A percentile compares a stretch with the other conserved stretches of the same genome.
phyloP scores from a whole-genome alignment of 2,113 vertebrate genomes.

The Macrotis lagotis region DNA sequence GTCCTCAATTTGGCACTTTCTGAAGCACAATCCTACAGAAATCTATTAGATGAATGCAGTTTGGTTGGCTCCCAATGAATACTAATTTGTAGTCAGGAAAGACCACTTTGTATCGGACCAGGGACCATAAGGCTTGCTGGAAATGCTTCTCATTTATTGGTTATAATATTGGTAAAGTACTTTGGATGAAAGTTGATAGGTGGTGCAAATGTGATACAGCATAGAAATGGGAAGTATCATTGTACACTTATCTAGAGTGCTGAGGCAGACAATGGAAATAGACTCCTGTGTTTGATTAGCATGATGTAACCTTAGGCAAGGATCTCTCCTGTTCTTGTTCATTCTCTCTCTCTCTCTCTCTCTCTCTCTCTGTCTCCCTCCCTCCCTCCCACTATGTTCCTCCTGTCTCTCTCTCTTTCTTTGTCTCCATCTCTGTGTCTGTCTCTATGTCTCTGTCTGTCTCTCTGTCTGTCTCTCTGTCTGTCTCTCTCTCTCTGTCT shows the following conservation, averaged over 20 bases:
- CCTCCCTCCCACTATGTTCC: background rate
- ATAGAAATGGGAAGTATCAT: background rate
- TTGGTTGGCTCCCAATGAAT: background rate
- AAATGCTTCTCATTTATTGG: background rate
- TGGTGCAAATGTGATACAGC: background rate
- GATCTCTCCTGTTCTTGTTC: background rate
- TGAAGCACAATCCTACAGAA: background rate
- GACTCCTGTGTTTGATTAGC: conserved; percentile 12
- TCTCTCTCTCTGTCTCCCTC: background rate
- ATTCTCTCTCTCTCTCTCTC: background rate
- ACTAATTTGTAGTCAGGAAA: background rate
- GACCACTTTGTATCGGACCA: accelerated
- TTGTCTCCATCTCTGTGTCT: background rate
- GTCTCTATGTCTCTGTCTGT: background rate
- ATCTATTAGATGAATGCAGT: no score
- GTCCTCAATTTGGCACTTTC: background rate
- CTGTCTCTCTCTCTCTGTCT: background rate
- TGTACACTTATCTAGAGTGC: background rate
- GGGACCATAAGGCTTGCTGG: background rate
- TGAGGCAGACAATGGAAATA: conserved; percentile 20
- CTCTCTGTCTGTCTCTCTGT: background rate
- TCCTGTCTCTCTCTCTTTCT: background rate
- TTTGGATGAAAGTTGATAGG: conserved; percentile 66
- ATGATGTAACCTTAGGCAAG: conserved; percentile 23
- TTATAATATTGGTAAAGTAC: conserved; percentile 31